phyloP scores from a whole-genome alignment of 53 echinoderm and acorn worm species.

The Glandiceps talaboti region DNA sequence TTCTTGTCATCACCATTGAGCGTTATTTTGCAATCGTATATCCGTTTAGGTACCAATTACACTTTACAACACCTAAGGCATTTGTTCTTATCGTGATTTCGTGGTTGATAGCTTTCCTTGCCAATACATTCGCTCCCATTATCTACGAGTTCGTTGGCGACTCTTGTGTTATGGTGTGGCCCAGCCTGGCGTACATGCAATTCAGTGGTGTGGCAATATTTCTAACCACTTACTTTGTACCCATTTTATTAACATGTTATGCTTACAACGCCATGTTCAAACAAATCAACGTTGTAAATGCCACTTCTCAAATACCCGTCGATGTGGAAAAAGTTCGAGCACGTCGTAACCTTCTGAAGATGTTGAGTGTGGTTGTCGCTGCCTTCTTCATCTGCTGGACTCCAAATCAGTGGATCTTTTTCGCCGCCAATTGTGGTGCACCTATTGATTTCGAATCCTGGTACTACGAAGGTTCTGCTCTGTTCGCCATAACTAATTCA shows the following conservation, averaged over 20 bases:
- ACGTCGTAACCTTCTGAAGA: neutral
- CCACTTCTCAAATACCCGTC: neutral
- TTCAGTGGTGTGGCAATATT: neutral
- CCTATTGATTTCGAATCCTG: neutral
- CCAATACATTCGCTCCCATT: neutral
- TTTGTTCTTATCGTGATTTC: neutral
- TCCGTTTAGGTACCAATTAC: neutral
- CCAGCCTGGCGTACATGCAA: neutral
- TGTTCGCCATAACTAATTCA: neutral
- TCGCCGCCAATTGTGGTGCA: neutral
- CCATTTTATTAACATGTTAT: neutral
- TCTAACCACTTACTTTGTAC: neutral
- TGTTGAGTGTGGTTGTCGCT: neutral
- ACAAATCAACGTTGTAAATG: neutral
- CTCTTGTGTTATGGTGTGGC: neutral
- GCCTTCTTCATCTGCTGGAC: neutral
- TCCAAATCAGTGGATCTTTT: neutral
- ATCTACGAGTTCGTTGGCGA: neutral
- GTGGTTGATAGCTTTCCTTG: neutral
- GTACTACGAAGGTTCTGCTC: neutral
- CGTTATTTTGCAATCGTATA: neutral
- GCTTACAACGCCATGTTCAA: neutral
- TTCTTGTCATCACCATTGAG: neutral
- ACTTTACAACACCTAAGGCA: neutral
- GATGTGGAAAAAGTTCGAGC: neutral